Evolutionary conservation across 2,888 invertebrate genomes (phyloP).

Genomic region (Anagyrus pseudococci): DNA sequence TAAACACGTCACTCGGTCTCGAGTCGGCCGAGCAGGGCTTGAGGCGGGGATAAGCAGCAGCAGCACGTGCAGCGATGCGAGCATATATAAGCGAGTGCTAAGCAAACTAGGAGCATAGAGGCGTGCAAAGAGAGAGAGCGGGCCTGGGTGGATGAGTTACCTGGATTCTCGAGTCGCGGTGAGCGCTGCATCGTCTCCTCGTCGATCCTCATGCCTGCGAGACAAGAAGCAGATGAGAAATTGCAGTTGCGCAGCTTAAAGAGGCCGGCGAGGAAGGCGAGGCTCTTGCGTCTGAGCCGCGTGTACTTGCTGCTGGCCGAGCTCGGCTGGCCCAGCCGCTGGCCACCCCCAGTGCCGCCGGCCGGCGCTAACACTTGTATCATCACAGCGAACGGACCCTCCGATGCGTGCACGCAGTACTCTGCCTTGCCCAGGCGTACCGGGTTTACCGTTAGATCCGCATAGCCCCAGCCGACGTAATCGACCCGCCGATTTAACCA

Average conservation of each 20-base stretch:
- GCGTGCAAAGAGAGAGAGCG: background rate
- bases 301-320: constrained; percentile 56
- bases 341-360: background rate
- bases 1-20: no score
- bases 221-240: constrained; percentile 8
- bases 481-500: no score
- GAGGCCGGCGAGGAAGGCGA: constrained; percentile 54
- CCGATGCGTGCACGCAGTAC: background rate
- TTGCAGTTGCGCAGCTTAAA: constrained; percentile 40
- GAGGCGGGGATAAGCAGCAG: no score
- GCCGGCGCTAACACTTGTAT: constrained; percentile 15
- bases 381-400: constrained; percentile 7
- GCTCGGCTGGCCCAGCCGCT: background rate
- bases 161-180: constrained; percentile 55
- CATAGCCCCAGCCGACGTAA: no score
- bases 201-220: constrained; percentile 58
- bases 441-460: no score
- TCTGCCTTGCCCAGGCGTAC: no score
- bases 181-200: constrained; percentile 55
- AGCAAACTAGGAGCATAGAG: background rate
- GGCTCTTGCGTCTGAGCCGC: constrained; percentile 57
- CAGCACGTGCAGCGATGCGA: no score
- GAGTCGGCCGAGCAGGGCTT: no score
- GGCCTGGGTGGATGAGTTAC: no score
- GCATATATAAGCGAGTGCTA: no score